Percentiles rank a stretch among this genome's conserved stretches.
These are phyloP conservation scores for Vulpes vulpes DNA, from an alignment of 2,113 vertebrate genomes.

Conservation along the genomic window DNA sequence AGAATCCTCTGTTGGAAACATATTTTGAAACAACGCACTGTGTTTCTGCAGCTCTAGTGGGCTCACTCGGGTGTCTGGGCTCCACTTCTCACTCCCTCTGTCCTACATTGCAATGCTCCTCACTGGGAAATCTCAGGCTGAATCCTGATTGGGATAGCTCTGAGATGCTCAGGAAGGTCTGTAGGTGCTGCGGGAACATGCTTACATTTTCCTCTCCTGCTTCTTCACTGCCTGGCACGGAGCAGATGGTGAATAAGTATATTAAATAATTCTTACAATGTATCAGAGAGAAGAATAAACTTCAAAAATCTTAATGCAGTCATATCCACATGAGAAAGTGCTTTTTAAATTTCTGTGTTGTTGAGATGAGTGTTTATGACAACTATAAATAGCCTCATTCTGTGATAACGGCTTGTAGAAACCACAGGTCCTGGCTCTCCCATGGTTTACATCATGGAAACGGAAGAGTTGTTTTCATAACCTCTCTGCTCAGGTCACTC, in stretches of 20 bases:
- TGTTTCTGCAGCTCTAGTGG: not conserved
- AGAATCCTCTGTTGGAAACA: not conserved
- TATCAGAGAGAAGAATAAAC: not conserved
- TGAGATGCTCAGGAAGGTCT: not conserved
- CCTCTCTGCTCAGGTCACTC: not conserved
- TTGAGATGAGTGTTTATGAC: not conserved
- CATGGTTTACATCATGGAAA: not conserved
- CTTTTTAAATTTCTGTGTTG: not conserved
- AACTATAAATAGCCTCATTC: not conserved
- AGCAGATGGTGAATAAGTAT: not conserved
- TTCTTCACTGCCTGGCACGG: not conserved
- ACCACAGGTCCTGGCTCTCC: not conserved
- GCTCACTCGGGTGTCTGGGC: no score
- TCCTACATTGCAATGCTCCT: not conserved
- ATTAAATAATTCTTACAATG: not conserved
- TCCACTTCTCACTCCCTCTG: not conserved
- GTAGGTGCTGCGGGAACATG: accelerated
- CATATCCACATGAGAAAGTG: not conserved
- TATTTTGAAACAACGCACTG: not conserved
- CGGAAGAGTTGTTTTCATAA: not conserved
- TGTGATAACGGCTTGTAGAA: not conserved
- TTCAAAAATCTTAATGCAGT: not conserved
- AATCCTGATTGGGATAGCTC: not conserved
- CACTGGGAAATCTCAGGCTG: not conserved
- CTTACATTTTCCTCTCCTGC: not conserved